phyloP scores from a whole-genome alignment of 1,140 invertebrate genomes.

The Ruditapes philippinarum region DNA sequence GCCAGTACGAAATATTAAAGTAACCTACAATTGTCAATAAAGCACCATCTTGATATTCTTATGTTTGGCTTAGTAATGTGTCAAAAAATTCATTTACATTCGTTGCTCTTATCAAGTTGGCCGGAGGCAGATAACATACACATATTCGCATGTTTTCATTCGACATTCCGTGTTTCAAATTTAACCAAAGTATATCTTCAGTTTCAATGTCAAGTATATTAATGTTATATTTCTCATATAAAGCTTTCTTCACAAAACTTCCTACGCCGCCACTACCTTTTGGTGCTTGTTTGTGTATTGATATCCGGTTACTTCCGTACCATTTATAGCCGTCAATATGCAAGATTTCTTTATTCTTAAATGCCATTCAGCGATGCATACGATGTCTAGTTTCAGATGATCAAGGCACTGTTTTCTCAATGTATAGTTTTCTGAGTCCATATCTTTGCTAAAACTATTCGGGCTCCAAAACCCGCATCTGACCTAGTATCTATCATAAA shows the following conservation, averaged over 20 bases:
- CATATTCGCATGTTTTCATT: conserved; percentile 19
- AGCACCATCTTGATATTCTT: background rate
- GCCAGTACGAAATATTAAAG: conserved; percentile 41
- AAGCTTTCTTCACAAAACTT: conserved; percentile 11
- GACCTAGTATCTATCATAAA: background rate
- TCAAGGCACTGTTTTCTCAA: conserved; percentile 25
- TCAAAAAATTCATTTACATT: conserved; percentile 56
- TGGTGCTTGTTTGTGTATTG: conserved; percentile 42
- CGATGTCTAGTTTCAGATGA: conserved; percentile 42
- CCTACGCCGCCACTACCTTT: conserved; percentile 58
- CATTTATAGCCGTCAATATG: conserved; percentile 40
- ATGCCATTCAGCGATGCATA: conserved; percentile 62
- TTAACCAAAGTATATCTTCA: conserved; percentile 57
- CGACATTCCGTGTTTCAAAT: conserved; percentile 29
- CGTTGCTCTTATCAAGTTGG: conserved; percentile 2
- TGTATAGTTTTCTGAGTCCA: conserved; percentile 35
- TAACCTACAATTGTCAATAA: background rate
- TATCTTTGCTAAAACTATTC: conserved; percentile 32
- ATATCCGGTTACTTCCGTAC: conserved; percentile 57
- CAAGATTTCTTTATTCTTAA: background rate
- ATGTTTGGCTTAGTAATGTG: background rate
- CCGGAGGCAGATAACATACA: conserved; percentile 49
- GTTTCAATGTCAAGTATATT: background rate
- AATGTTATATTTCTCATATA: conserved; percentile 23
- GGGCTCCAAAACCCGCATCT: conserved; percentile 63